Evolutionary conservation across 1,140 invertebrate genomes (phyloP).

Genomic region (Bilobella aurantiaca): DNA sequence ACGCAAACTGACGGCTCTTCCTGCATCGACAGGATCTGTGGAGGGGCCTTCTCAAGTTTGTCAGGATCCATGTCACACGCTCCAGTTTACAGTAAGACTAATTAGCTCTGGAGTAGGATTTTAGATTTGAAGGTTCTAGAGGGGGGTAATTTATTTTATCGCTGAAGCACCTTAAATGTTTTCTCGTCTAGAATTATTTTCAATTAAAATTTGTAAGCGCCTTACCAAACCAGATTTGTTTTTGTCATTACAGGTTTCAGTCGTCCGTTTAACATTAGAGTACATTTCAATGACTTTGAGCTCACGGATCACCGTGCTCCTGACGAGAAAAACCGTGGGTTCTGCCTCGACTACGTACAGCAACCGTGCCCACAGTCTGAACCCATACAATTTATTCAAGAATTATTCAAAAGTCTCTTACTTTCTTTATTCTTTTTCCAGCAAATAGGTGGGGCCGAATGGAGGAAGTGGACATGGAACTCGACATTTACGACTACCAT

Average conservation of each 20-base stretch:
- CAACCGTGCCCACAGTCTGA: slow-evolving; percentile 52
- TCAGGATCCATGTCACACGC: slow-evolving; percentile 45
- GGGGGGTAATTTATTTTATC: too few relatives aligned
- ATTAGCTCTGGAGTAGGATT: too few relatives aligned
- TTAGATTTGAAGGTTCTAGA: too few relatives aligned
- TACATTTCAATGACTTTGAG: slow-evolving; percentile 64
- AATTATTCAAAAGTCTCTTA: neutral
- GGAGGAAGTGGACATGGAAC: neutral
- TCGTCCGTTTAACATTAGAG: slow-evolving; percentile 63
- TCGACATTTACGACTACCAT: too few relatives aligned
- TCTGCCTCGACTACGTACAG: slow-evolving; percentile 60
- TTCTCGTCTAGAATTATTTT: too few relatives aligned
- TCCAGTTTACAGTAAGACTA: slow-evolving; percentile 54
- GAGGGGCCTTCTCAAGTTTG: slow-evolving; percentile 57
- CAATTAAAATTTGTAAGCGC: neutral
- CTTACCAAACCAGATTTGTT: neutral
- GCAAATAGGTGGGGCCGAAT: neutral
- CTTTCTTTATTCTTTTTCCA: neutral
- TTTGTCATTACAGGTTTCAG: slow-evolving; percentile 53
- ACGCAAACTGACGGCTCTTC: slow-evolving; percentile 41
- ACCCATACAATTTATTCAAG: neutral
- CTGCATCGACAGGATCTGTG: slow-evolving; percentile 62
- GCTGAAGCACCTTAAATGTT: too few relatives aligned
- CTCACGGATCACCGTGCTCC: slow-evolving; percentile 52
- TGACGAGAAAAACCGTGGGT: slow-evolving; percentile 31